Evolutionary conservation across 2,888 invertebrate genomes (phyloP), one percentile per base, ranked within the genome.

Genomic region (Luperina testacea): DNA sequence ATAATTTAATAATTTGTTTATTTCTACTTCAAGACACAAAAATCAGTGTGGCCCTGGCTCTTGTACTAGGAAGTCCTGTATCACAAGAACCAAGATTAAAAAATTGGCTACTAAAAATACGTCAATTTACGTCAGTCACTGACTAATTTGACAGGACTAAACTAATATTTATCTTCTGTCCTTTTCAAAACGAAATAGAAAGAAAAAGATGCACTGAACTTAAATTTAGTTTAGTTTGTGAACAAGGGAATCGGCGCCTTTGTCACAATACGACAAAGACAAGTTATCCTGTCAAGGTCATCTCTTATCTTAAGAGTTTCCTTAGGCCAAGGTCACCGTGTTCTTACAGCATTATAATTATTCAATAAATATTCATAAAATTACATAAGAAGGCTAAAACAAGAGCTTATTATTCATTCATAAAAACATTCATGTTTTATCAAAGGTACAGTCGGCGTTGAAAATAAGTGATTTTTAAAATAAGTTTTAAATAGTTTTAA

Each of bases 301-400:
- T 32, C 9, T 68, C 9, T 80, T 77, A 74, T 80, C 75, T 75
- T 42, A 48, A 20, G n/a, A 64, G 53, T 27, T 59, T 48, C 38
- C 20, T 51, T 11, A n/a, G 17, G 17, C 48, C 77, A 69, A 77
- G 80, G 80, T 83, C 83, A 59, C 0, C 83, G 6, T 13, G 83
- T 69, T 77, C 77, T 64, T 45, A 63, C 38, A 57, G 48, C 63
- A 69, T 82, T 57, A 68, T 75, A 53, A n/a, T n/a, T 17, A 68
- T 82, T 76, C 48, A 83, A 64, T 69, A 42, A 42, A 83, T 80
- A 80, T 80, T 64, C 57, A 80, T 77, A n/a, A 27, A 63, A 4
- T 82, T 77, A 57, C 20, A 27, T 61, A 76, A 45, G 17, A 51
- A 7, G 24, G 38, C 1, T 61, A 53, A 42, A 69, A 77, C 78